Percentiles rank a stretch among this genome's conserved stretches.
phyloP scores from a whole-genome alignment of 1,140 invertebrate genomes.

The Eubasilissa regina region DNA sequence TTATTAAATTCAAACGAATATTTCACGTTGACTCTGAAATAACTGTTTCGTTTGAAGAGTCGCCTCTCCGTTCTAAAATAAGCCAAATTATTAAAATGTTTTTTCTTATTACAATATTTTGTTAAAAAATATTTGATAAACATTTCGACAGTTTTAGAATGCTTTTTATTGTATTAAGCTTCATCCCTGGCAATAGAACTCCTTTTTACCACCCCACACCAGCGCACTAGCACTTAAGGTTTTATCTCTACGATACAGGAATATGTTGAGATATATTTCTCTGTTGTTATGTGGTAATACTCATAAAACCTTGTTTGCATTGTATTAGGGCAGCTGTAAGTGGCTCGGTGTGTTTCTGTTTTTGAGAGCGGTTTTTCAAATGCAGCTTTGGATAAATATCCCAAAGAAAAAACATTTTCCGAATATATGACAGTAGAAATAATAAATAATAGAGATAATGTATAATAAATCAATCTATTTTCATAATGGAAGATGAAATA shows the following conservation, averaged over 20 bases:
- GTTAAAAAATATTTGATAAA: background rate
- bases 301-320: slow-evolving; percentile 44
- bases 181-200: background rate
- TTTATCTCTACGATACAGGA: slow-evolving; percentile 11
- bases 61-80: no score
- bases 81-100: no score
- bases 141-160: background rate
- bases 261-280: slow-evolving; percentile 21
- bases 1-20: no score
- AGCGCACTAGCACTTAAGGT: background rate
- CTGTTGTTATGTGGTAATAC: slow-evolving; percentile 21
- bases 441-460: no score
- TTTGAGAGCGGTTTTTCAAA: background rate
- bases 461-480: no score
- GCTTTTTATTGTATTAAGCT: background rate
- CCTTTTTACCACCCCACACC: background rate
- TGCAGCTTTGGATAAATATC: no score
- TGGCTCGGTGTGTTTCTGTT: slow-evolving; percentile 5
- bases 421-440: no score
- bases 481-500: no score
- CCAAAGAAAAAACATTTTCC: no score
- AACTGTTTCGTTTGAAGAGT: no score
- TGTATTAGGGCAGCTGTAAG: slow-evolving; percentile 33
- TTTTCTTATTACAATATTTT: background rate
- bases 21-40: no score